phyloP scores from a whole-genome alignment of 2,888 invertebrate genomes.

The Eristalis arbustorum region DNA sequence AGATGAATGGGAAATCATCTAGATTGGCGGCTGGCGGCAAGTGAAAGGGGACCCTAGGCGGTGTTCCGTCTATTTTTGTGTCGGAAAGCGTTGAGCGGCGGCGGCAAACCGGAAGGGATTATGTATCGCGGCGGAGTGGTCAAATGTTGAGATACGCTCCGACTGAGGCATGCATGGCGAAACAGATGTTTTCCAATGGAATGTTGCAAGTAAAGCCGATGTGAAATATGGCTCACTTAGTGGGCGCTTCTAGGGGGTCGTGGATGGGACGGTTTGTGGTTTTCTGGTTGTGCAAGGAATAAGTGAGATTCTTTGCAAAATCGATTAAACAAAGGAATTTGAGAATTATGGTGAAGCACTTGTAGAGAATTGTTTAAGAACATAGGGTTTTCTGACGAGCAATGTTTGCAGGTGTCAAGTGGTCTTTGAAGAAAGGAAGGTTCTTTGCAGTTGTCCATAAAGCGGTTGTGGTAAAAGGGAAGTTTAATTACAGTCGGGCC shows the following conservation, averaged over 20 bases:
- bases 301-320: no score
- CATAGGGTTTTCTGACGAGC: no score
- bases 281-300: no score
- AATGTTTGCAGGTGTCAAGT: no score
- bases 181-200: background rate
- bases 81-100: background rate
- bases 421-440: no score
- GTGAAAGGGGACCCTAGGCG: conserved; percentile 27
- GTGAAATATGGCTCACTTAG: background rate
- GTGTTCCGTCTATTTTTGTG: conserved; percentile 7
- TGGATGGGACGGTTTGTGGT: no score
- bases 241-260: background rate
- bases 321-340: no score
- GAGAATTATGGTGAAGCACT: no score
- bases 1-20: conserved; percentile 31
- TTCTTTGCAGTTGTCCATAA: no score
- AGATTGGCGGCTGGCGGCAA: conserved; percentile 41
- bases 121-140: background rate
- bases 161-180: background rate
- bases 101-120: conserved; percentile 40
- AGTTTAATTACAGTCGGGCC: no score
- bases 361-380: no score
- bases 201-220: background rate
- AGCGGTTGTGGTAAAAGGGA: no score
- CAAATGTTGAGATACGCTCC: background rate